These are phyloP conservation scores for Malurus leucopterus DNA, from an alignment of 2,797 vertebrate genomes.

Conservation along the genomic window DNA sequence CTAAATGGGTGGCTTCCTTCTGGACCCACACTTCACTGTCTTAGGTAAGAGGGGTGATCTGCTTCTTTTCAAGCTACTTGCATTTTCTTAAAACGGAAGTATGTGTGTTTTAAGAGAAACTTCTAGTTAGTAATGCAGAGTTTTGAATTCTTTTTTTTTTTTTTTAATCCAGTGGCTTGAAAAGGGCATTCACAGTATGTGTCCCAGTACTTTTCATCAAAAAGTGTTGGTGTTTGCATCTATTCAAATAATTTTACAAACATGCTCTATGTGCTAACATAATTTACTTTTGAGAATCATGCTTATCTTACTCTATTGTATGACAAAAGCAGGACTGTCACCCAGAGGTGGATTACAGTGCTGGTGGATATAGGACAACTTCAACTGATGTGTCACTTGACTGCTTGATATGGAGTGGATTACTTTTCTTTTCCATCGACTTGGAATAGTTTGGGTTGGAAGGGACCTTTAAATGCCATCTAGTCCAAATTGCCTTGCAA, in stretches of 20 bases:
- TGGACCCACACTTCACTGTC: slow-evolving; percentile 27
- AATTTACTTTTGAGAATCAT: background rate
- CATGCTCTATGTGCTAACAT: background rate
- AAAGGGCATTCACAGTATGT: background rate
- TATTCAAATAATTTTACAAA: background rate
- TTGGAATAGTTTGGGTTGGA: background rate
- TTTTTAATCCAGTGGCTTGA: background rate
- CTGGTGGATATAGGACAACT: background rate
- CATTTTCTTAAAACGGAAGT: background rate
- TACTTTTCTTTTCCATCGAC: background rate
- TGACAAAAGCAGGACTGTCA: background rate
- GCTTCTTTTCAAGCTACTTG: background rate
- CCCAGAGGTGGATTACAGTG: background rate
- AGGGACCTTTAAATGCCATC: background rate
- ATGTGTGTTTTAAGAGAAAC: background rate
- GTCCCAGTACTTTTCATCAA: background rate
- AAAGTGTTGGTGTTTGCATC: background rate
- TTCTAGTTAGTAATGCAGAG: background rate
- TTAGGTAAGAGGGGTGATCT: slow-evolving; percentile 35
- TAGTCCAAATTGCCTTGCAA: background rate
- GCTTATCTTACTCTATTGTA: background rate
- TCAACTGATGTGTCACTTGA: background rate
- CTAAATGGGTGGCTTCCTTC: slow-evolving; percentile 41
- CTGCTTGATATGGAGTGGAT: background rate
- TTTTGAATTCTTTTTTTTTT: background rate